Percentiles rank a stretch among this genome's conserved stretches.
Conservation (phyloP, 2,113 vertebrate genomes). For the Clarias macrocephalus region DNA sequence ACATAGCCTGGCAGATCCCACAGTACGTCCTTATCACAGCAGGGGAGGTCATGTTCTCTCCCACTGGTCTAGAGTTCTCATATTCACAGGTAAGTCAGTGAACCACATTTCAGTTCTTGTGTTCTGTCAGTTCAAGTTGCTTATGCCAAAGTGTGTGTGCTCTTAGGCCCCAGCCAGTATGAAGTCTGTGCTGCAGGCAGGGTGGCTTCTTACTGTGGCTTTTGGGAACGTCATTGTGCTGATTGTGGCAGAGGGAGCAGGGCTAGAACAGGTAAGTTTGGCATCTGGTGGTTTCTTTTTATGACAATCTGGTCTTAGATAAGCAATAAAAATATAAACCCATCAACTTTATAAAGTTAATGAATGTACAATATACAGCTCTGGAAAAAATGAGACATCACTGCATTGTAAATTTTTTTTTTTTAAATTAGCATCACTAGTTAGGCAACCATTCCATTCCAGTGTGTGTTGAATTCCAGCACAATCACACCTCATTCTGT, state of each 20-base stretch:
- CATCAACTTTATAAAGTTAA: background rate
- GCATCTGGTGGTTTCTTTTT: background rate
- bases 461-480: too few species aligned
- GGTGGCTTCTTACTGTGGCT: constrained; percentile 93
- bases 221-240: constrained; percentile 93
- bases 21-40: constrained; percentile 87
- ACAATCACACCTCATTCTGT: too few species aligned
- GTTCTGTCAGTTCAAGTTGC: background rate
- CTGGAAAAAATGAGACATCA: too few species aligned
- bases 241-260: constrained; percentile 87
- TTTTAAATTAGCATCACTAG: too few species aligned
- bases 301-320: background rate
- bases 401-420: too few species aligned
- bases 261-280: constrained; percentile 86
- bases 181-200: constrained; percentile 96
- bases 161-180: constrained; percentile 90
- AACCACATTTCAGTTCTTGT: background rate
- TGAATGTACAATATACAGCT: background rate
- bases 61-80: constrained; percentile 96
- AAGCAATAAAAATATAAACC: too few species aligned
- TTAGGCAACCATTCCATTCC: too few species aligned
- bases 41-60: constrained; percentile 95
- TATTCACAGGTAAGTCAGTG: constrained; percentile 86
- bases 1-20: constrained; percentile 91
- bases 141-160: background rate